Evolutionary conservation across 1,140 invertebrate species (phyloP).

Genomic region (Drosophila trapezifrons): DNA sequence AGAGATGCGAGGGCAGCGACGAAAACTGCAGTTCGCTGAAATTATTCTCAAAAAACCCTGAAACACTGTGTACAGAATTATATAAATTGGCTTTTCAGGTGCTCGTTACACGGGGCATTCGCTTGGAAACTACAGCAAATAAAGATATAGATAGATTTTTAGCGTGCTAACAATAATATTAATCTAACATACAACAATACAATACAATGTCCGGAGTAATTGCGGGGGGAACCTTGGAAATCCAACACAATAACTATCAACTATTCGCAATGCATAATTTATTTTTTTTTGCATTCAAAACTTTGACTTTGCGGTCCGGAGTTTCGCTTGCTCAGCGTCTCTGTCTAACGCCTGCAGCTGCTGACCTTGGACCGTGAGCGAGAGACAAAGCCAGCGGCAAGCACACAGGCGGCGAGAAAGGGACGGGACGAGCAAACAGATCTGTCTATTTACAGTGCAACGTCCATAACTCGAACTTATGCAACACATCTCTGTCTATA

Average conservation of each 20-base stretch:
- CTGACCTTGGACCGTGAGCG: conserved; percentile 41
- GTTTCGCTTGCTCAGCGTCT: conserved; percentile 21
- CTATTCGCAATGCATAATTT: conserved; percentile 45
- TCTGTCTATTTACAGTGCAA: conserved; percentile 24
- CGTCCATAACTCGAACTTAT: conserved; percentile 1
- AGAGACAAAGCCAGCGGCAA: conserved; percentile 14
- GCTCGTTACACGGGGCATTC: conserved; percentile 58
- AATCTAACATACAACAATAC: conserved; percentile 2
- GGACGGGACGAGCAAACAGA: conserved; percentile 10
- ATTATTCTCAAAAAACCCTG: conserved; percentile 45
- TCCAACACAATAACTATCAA: conserved; percentile 36
- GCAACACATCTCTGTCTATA: not conserved
- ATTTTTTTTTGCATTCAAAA: conserved; percentile 60
- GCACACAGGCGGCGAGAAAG: conserved; percentile 2
- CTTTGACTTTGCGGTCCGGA: conserved; percentile 58
- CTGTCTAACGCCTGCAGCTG: conserved; percentile 45
- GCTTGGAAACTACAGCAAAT: conserved; percentile 48
- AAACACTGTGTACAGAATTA: conserved; percentile 26
- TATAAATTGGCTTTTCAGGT: conserved; percentile 68
- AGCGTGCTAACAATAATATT: conserved; percentile 31
- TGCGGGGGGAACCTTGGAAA: conserved; percentile 38
- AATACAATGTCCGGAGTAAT: conserved; percentile 37
- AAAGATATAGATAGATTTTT: conserved; percentile 20
- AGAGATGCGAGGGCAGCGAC: conserved; percentile 14
- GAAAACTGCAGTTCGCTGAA: conserved; percentile 43